Conservation (phyloP, 1,140 invertebrate species). For the Meloidogyne floridensis region DNA sequence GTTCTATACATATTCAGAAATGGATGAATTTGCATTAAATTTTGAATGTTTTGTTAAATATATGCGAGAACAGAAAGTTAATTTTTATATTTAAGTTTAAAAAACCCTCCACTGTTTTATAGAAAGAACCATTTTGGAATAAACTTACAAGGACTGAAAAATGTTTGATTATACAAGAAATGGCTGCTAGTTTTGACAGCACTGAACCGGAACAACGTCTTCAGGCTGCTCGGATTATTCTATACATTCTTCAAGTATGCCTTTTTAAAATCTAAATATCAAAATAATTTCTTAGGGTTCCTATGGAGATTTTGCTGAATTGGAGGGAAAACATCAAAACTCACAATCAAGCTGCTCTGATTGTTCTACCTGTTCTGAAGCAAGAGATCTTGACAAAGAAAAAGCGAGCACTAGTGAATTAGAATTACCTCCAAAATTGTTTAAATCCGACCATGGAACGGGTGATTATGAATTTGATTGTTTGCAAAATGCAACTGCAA, state of each 20-base stretch:
- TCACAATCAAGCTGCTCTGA: not conserved
- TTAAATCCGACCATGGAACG: constrained; percentile 43
- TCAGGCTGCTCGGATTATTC: constrained; percentile 54
- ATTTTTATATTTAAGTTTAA: not conserved
- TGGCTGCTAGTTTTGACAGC: constrained; percentile 50
- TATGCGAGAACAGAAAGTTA: constrained; percentile 47
- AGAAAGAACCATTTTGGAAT: constrained; percentile 38
- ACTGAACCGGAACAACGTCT: constrained; percentile 49
- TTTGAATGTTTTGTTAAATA: constrained; percentile 49
- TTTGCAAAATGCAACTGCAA: constrained; percentile 40
- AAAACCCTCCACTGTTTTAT: not conserved
- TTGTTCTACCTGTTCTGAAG: constrained; percentile 13
- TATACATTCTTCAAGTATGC: constrained; percentile 59
- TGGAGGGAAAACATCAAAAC: constrained; percentile 34
- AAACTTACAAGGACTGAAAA: constrained; percentile 29
- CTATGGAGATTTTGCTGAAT: constrained; percentile 54
- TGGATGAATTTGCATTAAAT: constrained; percentile 59
- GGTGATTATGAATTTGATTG: constrained; percentile 55
- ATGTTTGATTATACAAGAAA: constrained; percentile 39
- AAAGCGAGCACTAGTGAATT: not conserved
- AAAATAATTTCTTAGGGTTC: constrained; percentile 52
- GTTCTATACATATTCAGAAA: constrained; percentile 62
- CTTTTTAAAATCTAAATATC: not conserved
- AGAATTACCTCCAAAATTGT: constrained; percentile 3
- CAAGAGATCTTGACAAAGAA: not conserved